Evolutionary conservation across 2,797 vertebrate genomes (phyloP), one percentile per base, ranked within the genome.

Genomic region (Malurus leucopterus): DNA sequence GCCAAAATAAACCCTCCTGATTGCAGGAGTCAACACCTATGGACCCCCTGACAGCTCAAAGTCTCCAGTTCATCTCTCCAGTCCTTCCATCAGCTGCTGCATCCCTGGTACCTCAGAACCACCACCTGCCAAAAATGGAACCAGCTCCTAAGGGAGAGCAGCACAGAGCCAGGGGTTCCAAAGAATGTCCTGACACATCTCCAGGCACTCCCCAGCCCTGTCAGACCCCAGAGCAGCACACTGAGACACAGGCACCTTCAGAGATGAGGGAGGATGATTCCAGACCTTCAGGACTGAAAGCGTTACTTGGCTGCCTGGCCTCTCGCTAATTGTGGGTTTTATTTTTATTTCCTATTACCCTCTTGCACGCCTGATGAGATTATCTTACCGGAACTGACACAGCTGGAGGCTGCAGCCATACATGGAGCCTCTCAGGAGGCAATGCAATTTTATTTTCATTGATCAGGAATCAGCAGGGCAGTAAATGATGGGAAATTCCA

Each of bases 401-500:
- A 97, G 97, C 96, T 97, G 96, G 96, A 97, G 96, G 96, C 97
- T 96, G 97, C 88, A 97, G 95, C 96, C 96, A 91, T 97, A 96
- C 94, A 89, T 92, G 96, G 93, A 96, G 97, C 96, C 97, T 97
- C 97, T 96, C 96, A 97, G 96, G 97, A 98, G 97, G 97, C 97
- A 96, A 96, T 75, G 95, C 97, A 98, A 98, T 98, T 97, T 97
- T 97, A 98, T 98, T 98, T 97, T 96, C 97, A 98, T 98, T 98
- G 98, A 98, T 98, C 97, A 98, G 97, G 97, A 98, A 98, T 97
- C 97, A 98, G 96, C 96, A 97, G 96, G 97, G 96, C 97, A 97
- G 97, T 97, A 97, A 97, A 96, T 97, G 97, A 98, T 98, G 97
- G 97, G 98, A 98, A 98, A 97, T 97, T 97, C 97, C 97, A 97